Base-by-base conservation (phyloP, 2,113 vertebrate species). In the Myanophis thanlyinensis region DNA sequence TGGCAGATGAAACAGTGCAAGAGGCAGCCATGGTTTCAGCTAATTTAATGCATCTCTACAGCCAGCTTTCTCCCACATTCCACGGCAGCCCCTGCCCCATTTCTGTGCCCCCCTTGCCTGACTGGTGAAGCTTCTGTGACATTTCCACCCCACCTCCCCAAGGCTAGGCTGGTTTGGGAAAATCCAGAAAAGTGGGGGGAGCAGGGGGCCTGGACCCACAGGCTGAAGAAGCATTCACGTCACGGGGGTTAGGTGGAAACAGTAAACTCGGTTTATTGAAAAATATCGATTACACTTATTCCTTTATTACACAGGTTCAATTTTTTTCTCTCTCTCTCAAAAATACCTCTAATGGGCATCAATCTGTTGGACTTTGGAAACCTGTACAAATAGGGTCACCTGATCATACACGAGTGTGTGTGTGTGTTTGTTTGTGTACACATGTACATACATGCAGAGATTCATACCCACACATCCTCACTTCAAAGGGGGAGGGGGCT, bases 201-300 rank as follows among this genome's bases (percentile, higher is more conserved):
- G 56, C 5, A 80, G 62, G 35, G 84, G 51, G 89, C 5, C 15
- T 40, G 89, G 91, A 95, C 92, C 89, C 93, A 22, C 0, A 35
- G 90, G 67, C 95, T 92, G 80, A 97, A 97, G 95, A 97, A 97
- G 97, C 95, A 97, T 97, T 96, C 91, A 96, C 96, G 93, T 96
- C 96, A 96, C 52, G 95, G 87, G 92, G 80, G 90, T 90, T 94
- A 87, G 94, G 96, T 97, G 98, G 98, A 98, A 98, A 98, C 98
- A 98, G 98, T 98, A 98, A 98, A 98, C 98, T 98, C 97, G 96
- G 98, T 99, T 99, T 98, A 99, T 98, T 99, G 98, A 98, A 98
- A 98, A 98, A 98, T 97, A 97, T 96, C 97, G 96, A 97, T 98
- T 98, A 98, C 98, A 98, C 98, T 97, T 97, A 97, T 98, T 97